Evolutionary conservation across 2,797 vertebrate genomes (phyloP), one percentile per base, ranked within the genome.

Genomic region (Adelosebastes latens): DNA sequence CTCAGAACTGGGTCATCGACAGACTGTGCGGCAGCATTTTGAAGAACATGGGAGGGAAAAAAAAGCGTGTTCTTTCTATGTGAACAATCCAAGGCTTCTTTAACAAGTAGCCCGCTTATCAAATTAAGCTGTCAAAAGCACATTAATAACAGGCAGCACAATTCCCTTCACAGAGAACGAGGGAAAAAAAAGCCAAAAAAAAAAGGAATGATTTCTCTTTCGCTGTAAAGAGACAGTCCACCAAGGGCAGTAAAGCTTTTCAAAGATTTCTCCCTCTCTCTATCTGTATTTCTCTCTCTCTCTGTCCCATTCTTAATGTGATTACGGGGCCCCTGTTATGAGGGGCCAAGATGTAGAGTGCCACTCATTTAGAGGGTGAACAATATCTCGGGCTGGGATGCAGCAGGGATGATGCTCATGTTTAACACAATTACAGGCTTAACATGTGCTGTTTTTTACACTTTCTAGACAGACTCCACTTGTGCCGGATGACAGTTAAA

Each of bases 1-100:
- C 83, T 95, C 80, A 93, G 93, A 96, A 96, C 86, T 96, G 96
- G 96, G 96, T 96, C 95, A 95, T 96, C 92, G 87, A 91, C 93
- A 92, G 93, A 90, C 86, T 92, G 92, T 84, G 90, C 94, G 83
- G 93, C 92, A 94, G 92, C 85, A 90, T 95, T 95, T 94, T 94
- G 87, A 95, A 94, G 92, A 95, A 94, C 88, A 93, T 77, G 82
- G 85, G 88, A 79, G 81, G 77, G 72, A 20, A 32, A 74, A 82
- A 87, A 84, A 81, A 36, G 55, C 72, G 25, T 84, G 88, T 82
- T 91, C 82, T 89, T 86, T 89, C 92, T 87, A 75, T 86, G 89
- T 92, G 93, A 94, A 94, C 91, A 93, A 90, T 92, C 81, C 85
- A 75, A 84, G 90, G 87, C 89, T 94, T 94, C 94, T 93, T 93